Conservation (phyloP, 2,797 vertebrate genomes). For the Steatocranus sp. region DNA sequence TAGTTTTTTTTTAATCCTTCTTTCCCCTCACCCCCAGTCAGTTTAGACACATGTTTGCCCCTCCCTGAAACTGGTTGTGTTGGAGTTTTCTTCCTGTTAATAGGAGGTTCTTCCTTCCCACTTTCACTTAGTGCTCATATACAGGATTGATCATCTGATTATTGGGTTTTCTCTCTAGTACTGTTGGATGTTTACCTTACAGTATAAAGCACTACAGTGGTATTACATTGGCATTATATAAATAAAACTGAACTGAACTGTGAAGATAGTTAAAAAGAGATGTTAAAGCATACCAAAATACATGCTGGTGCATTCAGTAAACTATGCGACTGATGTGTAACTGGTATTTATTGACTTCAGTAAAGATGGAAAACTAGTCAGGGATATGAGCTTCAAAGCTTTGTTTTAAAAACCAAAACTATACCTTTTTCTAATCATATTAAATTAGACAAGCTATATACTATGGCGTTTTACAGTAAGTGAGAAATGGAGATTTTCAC, state of each 20-base stretch:
- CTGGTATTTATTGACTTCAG: neutral
- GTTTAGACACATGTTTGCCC: neutral
- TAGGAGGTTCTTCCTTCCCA: neutral
- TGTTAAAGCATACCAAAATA: neutral
- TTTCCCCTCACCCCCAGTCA: neutral
- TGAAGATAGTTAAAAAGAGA: rapidly evolving
- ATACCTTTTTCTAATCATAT: neutral
- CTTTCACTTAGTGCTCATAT: neutral
- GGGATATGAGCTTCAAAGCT: rapidly evolving
- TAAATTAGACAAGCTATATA: neutral
- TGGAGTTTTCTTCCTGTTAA: neutral
- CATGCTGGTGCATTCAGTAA: rapidly evolving
- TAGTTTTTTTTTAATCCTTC: neutral
- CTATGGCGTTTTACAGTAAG: rapidly evolving
- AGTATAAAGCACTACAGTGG: neutral
- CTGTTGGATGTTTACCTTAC: rapidly evolving
- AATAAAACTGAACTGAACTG: neutral
- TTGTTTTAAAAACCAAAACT: neutral
- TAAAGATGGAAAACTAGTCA: neutral
- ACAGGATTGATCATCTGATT: neutral
- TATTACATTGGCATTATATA: neutral
- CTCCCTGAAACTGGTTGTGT: neutral
- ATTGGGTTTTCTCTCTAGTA: rapidly evolving
- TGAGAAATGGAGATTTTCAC: neutral
- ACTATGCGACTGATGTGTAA: neutral